These are phyloP conservation scores for Siphlonurus alternatus DNA, from an alignment of 2,888 invertebrate genomes.

Conservation along the genomic window DNA sequence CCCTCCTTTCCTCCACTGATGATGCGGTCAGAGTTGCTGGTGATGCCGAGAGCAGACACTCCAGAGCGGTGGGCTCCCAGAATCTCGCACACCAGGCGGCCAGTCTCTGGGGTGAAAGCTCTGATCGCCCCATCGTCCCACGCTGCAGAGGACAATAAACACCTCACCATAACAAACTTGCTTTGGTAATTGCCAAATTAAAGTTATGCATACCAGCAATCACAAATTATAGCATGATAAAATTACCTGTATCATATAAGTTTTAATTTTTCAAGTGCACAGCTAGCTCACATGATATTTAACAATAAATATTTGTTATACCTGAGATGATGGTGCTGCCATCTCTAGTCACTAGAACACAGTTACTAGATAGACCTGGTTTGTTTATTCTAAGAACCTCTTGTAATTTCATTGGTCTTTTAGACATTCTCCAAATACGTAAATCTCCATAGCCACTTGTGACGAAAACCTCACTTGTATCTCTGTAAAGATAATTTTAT, in stretches of 20 bases:
- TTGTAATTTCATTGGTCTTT: neutral
- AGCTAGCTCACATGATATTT: too few species aligned
- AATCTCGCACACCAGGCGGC: constrained; percentile 63
- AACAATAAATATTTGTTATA: too few species aligned
- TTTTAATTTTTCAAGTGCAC: too few species aligned
- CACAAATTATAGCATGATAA: too few species aligned
- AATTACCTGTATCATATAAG: too few species aligned
- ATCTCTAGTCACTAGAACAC: neutral
- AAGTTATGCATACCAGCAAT: too few species aligned
- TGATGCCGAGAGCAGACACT: constrained; percentile 64
- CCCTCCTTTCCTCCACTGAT: constrained; percentile 87
- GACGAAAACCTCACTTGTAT: neutral
- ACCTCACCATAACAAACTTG: neutral
- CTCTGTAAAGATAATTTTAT: neutral
- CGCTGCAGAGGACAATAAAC: constrained; percentile 23
- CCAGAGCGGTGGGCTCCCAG: constrained; percentile 81
- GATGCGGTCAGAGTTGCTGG: constrained; percentile 48
- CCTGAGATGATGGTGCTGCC: neutral
- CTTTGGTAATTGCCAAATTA: too few species aligned
- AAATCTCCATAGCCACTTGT: neutral
- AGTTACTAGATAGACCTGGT: neutral
- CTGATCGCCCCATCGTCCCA: constrained; percentile 75
- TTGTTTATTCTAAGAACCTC: neutral
- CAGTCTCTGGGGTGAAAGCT: constrained; percentile 67
- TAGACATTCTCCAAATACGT: neutral